Base-by-base conservation (phyloP, 2,113 vertebrate genomes). In the Rhea americana region DNA sequence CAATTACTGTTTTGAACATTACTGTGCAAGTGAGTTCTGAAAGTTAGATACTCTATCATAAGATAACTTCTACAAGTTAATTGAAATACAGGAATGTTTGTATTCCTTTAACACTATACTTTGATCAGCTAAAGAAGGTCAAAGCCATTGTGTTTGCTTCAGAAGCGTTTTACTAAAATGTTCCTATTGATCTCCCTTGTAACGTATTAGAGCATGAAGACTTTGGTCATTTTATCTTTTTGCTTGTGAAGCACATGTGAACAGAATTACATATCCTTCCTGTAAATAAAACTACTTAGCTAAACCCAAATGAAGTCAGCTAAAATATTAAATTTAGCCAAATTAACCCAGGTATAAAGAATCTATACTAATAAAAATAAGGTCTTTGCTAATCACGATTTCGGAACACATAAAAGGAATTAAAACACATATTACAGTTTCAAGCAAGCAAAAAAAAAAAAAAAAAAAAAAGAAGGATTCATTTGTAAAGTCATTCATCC, bases 81-180 rank as follows among this genome's bases (percentile, higher is more conserved):
- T 65, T 88, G 28, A 78, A 86, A 25, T 32, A 74, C 25, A 77
- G 2, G 21, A 11, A 74, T 11, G 11, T 35, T 37, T 45, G 8
- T 50, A 66, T 37, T 37, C 2, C 15, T 82, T 68, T 35, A 86
- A 62, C 15, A 63, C 7, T 6, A 1, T 5, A 62, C 5, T 12
- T 16, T 30, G 19, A 32, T 48, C 13, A 24, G 45, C 20, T 68
- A 19, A 32, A 32, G 45, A 48, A 24, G 43, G 47, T 70, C 43
- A 47, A 32, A 32, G 30, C 16, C 16, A 30, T 17, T 67, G 24
- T 51, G 43, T 50, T 37, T 30, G 18, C 21, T 22, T 77, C 66
- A 67, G 24, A 88, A 80, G 28, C 50, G 28, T 71, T 91, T 59
- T 68, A 68, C 61, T 55, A 76, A 62, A 87, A 85, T 61, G 70